Evolutionary conservation across 2,113 vertebrate species (phyloP).

Genomic region (Anhinga rufa): DNA sequence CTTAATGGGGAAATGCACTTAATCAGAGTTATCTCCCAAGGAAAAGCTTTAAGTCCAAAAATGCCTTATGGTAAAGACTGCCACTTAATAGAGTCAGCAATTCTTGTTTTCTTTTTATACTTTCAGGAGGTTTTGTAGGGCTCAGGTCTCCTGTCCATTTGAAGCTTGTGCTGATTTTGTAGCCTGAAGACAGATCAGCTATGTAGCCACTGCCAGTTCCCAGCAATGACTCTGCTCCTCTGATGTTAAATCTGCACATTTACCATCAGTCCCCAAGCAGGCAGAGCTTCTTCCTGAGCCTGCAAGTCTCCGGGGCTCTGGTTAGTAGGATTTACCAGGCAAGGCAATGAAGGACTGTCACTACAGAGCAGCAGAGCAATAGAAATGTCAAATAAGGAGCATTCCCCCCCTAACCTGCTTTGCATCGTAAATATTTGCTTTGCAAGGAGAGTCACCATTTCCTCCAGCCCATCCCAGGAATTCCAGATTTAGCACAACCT

Average conservation of each 20-base stretch:
- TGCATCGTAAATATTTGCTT: neutral
- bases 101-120: neutral
- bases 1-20: neutral
- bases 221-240: neutral
- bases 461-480: slow-evolving; percentile 42
- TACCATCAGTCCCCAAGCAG: neutral
- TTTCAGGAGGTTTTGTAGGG: neutral
- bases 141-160: neutral
- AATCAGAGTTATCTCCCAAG: neutral
- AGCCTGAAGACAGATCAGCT: neutral
- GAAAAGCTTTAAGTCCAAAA: neutral
- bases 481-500: slow-evolving; percentile 56
- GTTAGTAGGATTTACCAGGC: neutral
- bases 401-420: neutral
- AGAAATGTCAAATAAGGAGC: neutral
- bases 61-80: neutral
- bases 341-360: neutral
- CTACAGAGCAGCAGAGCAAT: neutral
- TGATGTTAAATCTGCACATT: neutral
- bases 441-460: slow-evolving; percentile 29
- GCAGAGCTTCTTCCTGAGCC: neutral
- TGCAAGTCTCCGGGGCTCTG: neutral
- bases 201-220: neutral
- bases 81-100: neutral
- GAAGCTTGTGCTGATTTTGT: neutral